These are phyloP conservation scores for Achroia grisella DNA, from an alignment of 1,140 invertebrate species.

Conservation along the genomic window DNA sequence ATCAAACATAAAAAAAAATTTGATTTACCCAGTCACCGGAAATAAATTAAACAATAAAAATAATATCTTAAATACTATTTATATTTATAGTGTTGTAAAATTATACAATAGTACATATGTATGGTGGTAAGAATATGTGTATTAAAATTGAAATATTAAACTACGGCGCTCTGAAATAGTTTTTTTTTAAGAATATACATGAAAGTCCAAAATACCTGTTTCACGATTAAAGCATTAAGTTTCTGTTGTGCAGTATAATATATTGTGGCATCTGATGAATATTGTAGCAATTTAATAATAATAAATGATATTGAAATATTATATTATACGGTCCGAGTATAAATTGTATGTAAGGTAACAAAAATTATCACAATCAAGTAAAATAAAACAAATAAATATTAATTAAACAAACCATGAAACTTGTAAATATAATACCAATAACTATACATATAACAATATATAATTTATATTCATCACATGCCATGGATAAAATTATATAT, in stretches of 20 bases:
- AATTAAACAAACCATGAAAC: too few species aligned
- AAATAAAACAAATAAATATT: too few species aligned
- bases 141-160: slow-evolving; percentile 18
- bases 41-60: too few species aligned
- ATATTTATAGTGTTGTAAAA: neutral
- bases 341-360: neutral
- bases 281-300: too few species aligned
- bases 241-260: slow-evolving; percentile 54
- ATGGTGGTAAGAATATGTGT: neutral
- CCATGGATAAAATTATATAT: neutral
- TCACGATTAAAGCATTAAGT: slow-evolving; percentile 67
- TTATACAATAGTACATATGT: neutral
- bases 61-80: too few species aligned
- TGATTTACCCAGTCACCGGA: too few species aligned
- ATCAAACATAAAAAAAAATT: too few species aligned
- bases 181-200: slow-evolving; percentile 47
- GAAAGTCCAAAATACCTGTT: slow-evolving; percentile 68
- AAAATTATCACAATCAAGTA: too few species aligned
- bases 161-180: slow-evolving; percentile 30
- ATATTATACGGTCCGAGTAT: neutral
- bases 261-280: slow-evolving; percentile 24
- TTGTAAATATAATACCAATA: too few species aligned
- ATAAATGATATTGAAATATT: neutral
- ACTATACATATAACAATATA: too few species aligned
- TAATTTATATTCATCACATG: too few species aligned